A percentile compares a stretch with the other conserved stretches of the same genome.
phyloP scores from a whole-genome alignment of 2,888 invertebrate genomes.

The Maniola hyperantus region DNA sequence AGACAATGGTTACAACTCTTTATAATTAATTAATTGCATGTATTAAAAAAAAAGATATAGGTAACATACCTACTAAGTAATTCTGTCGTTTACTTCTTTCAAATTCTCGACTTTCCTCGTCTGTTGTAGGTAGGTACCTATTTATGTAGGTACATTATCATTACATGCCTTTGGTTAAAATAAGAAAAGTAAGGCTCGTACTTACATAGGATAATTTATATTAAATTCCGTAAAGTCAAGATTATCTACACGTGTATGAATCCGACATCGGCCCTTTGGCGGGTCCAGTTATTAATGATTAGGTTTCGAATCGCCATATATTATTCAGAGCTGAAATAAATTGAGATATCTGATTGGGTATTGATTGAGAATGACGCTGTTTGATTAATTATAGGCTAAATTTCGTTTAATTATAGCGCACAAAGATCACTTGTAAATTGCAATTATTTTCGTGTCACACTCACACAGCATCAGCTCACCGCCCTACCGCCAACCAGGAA shows the following conservation, averaged over 20 bases:
- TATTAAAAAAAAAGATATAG: too few species aligned
- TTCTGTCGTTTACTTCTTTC: too few species aligned
- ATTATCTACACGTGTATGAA: conserved; percentile 19
- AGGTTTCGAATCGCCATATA: conserved; percentile 24
- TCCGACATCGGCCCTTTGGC: conserved; percentile 18
- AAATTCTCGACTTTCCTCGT: too few species aligned
- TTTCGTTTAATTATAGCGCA: conserved; percentile 45
- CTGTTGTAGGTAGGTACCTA: too few species aligned
- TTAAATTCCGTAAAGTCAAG: conserved; percentile 19
- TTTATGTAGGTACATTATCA: not conserved
- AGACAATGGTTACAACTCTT: too few species aligned
- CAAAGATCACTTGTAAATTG: conserved; percentile 31
- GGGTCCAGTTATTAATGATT: conserved; percentile 29
- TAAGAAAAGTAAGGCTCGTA: not conserved
- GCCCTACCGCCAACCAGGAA: too few species aligned
- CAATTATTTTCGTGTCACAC: conserved; percentile 33
- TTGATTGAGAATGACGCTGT: conserved; percentile 48
- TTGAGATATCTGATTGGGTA: conserved; percentile 39
- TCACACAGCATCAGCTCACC: too few species aligned
- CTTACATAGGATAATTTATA: conserved; percentile 8
- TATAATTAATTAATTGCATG: too few species aligned
- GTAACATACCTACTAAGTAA: too few species aligned
- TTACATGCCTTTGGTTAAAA: not conserved
- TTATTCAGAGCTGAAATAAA: conserved; percentile 36
- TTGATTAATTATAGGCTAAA: conserved; percentile 52